phyloP scores from a whole-genome alignment of 2,113 vertebrate species.

The Aphelocoma coerulescens region DNA sequence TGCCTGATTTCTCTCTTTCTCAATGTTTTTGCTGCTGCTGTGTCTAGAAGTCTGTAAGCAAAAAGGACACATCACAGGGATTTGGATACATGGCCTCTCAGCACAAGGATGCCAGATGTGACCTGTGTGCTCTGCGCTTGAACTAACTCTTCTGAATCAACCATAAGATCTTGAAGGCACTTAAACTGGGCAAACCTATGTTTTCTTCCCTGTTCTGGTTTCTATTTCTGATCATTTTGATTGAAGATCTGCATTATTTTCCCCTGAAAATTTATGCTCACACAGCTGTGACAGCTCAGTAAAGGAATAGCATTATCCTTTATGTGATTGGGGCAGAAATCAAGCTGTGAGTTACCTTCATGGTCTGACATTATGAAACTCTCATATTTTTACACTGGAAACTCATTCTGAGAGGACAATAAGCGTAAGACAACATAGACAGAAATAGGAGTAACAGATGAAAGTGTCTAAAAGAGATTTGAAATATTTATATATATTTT shows the following conservation, averaged over 20 bases:
- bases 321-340: neutral
- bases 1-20: neutral
- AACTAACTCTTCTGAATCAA: neutral
- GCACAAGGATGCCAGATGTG: neutral
- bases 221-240: neutral
- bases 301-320: neutral
- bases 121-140: accelerated
- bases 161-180: neutral
- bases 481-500: neutral
- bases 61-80: neutral
- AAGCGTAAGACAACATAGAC: neutral
- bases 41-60: neutral
- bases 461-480: neutral
- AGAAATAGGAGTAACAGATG: neutral
- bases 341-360: neutral
- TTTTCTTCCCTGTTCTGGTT: neutral
- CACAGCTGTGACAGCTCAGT: neutral
- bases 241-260: neutral
- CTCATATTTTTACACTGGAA: neutral
- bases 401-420: neutral
- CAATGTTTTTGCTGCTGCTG: neutral
- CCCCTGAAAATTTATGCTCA: neutral
- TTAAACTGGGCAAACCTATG: neutral
- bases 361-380: neutral
- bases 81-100: accelerated